A percentile compares a stretch with the other conserved stretches of the same genome.
Evolutionary conservation across 2,888 invertebrate genomes (phyloP).

Genomic region (Spatulosminthurus flaviceps): DNA sequence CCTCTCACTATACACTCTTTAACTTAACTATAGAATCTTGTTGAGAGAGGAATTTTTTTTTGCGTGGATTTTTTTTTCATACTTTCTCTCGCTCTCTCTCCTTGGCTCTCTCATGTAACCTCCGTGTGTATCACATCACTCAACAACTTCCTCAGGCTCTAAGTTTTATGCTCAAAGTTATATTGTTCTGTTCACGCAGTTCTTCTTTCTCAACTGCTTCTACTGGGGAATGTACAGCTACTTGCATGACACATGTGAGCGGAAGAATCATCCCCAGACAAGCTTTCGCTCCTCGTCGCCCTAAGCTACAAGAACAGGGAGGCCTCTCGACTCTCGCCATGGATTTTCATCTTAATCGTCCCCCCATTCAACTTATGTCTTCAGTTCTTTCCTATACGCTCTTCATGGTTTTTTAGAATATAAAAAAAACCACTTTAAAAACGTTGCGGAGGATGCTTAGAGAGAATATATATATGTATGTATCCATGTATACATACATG

Average conservation of each 20-base stretch:
- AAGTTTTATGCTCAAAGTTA: slow-evolving; percentile 27
- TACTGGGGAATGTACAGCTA: slow-evolving; percentile 90
- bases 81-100: no score
- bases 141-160: neutral
- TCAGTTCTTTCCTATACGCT: neutral
- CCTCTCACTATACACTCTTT: neutral
- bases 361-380: slow-evolving; percentile 28
- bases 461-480: no score
- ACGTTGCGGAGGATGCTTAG: neutral
- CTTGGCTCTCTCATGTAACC: neutral
- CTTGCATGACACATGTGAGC: slow-evolving; percentile 48
- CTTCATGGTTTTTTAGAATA: no score
- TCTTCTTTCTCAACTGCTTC: slow-evolving; percentile 83
- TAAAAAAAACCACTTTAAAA: neutral
- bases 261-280: slow-evolving; percentile 33
- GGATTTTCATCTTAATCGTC: slow-evolving; percentile 37
- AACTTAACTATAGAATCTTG: no score
- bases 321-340: slow-evolving; percentile 16
- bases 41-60: neutral
- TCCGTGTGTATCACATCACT: slow-evolving; percentile 21
- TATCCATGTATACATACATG: no score
- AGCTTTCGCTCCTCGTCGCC: slow-evolving; percentile 28
- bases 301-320: slow-evolving; percentile 11
- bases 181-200: slow-evolving; percentile 65
- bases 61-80: neutral